These are phyloP conservation scores for Eustalomyia histrio DNA, from an alignment of 2,888 invertebrate genomes.

Conservation along the genomic window DNA sequence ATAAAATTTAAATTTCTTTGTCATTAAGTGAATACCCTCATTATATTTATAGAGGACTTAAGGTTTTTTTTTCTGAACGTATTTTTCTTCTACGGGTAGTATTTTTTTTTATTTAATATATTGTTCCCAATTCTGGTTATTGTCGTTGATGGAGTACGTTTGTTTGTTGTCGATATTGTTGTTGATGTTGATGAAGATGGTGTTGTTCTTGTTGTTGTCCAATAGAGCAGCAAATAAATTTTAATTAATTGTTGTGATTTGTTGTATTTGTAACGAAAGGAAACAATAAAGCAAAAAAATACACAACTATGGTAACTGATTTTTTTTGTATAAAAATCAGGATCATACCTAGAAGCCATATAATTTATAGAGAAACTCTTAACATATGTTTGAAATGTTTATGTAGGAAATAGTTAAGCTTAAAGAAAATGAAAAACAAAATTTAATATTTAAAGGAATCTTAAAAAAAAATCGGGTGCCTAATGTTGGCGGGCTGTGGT, in stretches of 20 bases:
- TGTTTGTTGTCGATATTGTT: constrained; percentile 30
- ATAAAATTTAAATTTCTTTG: too few relatives aligned
- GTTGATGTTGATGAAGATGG: constrained; percentile 30
- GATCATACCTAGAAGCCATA: neutral
- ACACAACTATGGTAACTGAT: neutral
- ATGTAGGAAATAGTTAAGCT: too few relatives aligned
- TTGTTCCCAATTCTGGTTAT: constrained; percentile 44
- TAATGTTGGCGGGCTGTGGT: too few relatives aligned
- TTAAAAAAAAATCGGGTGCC: too few relatives aligned
- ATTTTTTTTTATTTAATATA: constrained; percentile 18
- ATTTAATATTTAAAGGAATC: too few relatives aligned
- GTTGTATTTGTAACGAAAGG: constrained; percentile 25
- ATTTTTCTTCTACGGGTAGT: neutral
- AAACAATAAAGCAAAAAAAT: constrained; percentile 6
- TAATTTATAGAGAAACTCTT: neutral
- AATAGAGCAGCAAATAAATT: constrained; percentile 59
- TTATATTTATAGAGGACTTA: neutral
- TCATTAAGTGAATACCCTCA: neutral
- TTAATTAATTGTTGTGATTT: constrained; percentile 58
- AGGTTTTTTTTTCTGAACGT: neutral
- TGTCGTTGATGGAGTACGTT: constrained; percentile 47
- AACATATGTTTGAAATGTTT: too few relatives aligned
- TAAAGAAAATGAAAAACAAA: too few relatives aligned
- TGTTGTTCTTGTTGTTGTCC: constrained; percentile 39
- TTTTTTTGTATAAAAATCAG: constrained; percentile 8